These are phyloP conservation scores for Aphis craccivora DNA, from an alignment of 1,140 invertebrate genomes.

Conservation along the genomic window DNA sequence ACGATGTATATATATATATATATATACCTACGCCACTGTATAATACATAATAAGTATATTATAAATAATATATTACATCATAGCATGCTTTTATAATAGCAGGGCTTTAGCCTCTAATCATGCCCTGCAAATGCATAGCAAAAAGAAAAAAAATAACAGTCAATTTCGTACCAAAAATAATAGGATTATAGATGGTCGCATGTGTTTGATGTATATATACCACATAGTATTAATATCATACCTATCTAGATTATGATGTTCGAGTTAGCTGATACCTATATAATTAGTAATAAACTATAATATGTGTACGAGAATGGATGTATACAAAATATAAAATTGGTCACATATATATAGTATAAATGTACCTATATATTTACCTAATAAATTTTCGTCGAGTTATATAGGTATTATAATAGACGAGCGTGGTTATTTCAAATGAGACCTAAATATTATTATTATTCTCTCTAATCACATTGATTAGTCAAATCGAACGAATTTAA, in stretches of 20 bases:
- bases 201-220: not conserved
- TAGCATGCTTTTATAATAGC: not conserved
- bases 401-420: not conserved
- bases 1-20: not conserved
- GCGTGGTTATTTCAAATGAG: not conserved
- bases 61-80: not conserved
- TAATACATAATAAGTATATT: not conserved
- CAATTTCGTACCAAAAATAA: not conserved
- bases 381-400: not conserved
- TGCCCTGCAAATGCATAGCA: not conserved
- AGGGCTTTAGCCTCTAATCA: not conserved
- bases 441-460: slow-evolving; percentile 20
- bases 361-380: not conserved
- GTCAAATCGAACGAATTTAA: not conserved
- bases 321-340: slow-evolving; percentile 1
- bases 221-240: not conserved
- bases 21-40: not conserved
- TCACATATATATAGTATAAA: not conserved
- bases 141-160: not conserved
- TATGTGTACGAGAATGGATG: not conserved
- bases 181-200: not conserved
- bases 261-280: slow-evolving; percentile 5
- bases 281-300: not conserved
- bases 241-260: not conserved
- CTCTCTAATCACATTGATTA: not conserved